These are phyloP conservation scores for Sipha maydis DNA, from an alignment of 2,888 invertebrate species.

Conservation along the genomic window DNA sequence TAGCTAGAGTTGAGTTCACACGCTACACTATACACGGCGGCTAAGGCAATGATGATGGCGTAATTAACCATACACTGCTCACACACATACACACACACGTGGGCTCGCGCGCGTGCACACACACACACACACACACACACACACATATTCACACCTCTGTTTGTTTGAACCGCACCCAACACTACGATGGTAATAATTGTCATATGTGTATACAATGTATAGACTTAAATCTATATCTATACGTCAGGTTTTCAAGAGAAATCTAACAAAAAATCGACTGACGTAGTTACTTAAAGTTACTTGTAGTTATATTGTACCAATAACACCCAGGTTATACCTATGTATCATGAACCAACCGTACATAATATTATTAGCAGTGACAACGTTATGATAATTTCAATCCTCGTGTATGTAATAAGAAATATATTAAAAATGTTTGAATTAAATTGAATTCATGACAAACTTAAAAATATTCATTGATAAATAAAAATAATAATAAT, in stretches of 20 bases:
- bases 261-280: conserved; percentile 7
- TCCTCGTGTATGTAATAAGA: background rate
- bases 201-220: conserved; percentile 34
- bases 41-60: conserved; percentile 42
- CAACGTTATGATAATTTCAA: background rate
- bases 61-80: conserved; percentile 50
- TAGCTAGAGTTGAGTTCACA: conserved; percentile 44
- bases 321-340: background rate
- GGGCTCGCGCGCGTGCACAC: too few species aligned
- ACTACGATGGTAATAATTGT: conserved; percentile 49
- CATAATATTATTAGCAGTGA: conserved; percentile 14
- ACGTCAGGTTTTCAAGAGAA: conserved; percentile 37
- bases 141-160: conserved; percentile 32
- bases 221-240: conserved; percentile 43
- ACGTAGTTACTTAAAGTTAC: background rate
- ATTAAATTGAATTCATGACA: background rate
- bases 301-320: background rate
- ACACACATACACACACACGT: background rate
- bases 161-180: conserved; percentile 49
- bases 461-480: too few species aligned
- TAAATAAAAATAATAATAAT: background rate
- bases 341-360: background rate
- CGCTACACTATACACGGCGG: conserved; percentile 22
- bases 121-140: background rate
- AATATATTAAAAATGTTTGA: background rate